Conservation (phyloP, 2,113 vertebrate species). For the Halichoerus grypus region DNA sequence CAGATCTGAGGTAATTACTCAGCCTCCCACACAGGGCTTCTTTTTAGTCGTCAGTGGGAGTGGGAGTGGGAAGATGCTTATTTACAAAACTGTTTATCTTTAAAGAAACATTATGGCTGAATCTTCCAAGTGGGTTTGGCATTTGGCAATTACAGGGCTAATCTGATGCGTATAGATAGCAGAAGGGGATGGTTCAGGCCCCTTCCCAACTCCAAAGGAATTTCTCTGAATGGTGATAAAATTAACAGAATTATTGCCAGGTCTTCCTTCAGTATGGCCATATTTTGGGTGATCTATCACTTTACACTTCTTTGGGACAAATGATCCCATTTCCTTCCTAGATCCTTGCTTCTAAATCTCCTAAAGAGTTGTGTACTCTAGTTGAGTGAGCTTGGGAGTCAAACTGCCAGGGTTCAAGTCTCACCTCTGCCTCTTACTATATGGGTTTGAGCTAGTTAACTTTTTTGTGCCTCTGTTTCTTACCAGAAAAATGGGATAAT, state of each 20-base stretch:
- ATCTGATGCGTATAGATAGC: neutral
- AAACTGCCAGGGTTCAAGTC: neutral
- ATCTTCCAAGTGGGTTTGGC: neutral
- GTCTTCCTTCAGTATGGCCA: neutral
- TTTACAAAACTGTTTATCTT: conserved; percentile 16
- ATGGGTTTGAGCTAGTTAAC: neutral
- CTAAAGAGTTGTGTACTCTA: neutral
- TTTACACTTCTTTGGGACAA: neutral
- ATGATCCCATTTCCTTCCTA: neutral
- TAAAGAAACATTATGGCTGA: neutral
- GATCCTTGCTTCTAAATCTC: neutral
- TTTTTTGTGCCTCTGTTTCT: neutral
- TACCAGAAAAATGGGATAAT: neutral
- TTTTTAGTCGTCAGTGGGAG: neutral
- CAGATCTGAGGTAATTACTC: neutral
- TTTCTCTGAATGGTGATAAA: neutral
- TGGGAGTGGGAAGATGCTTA: conserved; percentile 13
- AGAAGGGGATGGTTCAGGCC: neutral
- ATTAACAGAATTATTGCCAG: neutral
- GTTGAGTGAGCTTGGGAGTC: neutral
- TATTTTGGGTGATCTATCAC: neutral
- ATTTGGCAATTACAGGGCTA: neutral
- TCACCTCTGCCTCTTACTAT: neutral
- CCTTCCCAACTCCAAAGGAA: neutral
- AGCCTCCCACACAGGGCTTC: neutral